Evolutionary conservation across 2,113 vertebrate species (phyloP), one percentile per base, ranked within the genome.

Genomic region (Gadus chalcogrammus): DNA sequence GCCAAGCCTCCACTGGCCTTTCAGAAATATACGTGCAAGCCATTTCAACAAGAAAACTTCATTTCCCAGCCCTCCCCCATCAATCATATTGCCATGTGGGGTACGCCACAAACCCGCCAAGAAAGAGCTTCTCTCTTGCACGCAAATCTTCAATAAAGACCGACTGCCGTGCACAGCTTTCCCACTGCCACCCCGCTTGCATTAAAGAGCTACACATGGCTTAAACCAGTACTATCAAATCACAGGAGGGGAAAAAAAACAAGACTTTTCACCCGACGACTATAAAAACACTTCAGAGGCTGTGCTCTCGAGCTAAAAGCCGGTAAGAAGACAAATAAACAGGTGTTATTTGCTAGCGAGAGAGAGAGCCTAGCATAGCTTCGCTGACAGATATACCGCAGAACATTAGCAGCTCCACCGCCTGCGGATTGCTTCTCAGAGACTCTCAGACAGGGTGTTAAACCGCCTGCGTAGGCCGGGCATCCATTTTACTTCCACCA

Each of bases 101-200:
- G 71, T 77, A 81, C 82, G 70, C 73, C 85, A 74, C 79, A 74
- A 76, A 83, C 81, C 82, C 78, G 70, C 81, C 82, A 79, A 82
- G 86, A 60, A 79, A 82, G 86, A 60, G 81, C 64, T 82, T 88
- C 85, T 79, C 79, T 79, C 78, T 48, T 13, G 9, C 12, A 9
- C 42, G 42, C 85, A 89, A 85, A 88, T 87, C 79, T 87, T 89
- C 85, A 86, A 89, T 88, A 85, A 90, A 85, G 87, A 88, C 82
- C 85, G 85, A 88, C 80, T 87, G 87, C 88, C 87, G 88, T 73
- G 79, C 61, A 11, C 72, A 74, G 74, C 73, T 80, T 80, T 68
- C 55, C 64, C 83, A 72, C 82, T 79, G 69, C 81, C 71, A 13
- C 73, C 71, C 71, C 60, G 56, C 61, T 78, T 81, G 79, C 82